phyloP scores from a whole-genome alignment of 2,113 vertebrate genomes.

The Epinephelus moara region DNA sequence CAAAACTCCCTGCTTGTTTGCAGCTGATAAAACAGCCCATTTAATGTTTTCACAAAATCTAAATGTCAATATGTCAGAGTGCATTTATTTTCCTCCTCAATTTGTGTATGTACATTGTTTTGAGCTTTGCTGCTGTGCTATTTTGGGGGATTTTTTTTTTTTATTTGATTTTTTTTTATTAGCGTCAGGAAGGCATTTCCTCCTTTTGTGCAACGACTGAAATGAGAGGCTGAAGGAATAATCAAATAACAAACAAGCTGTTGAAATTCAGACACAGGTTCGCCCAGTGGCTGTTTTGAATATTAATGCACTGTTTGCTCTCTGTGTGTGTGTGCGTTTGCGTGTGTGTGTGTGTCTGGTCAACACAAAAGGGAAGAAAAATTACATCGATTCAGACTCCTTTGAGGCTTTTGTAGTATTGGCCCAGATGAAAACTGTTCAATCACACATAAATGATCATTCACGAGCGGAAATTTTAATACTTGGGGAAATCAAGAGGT shows the following conservation, averaged over 20 bases:
- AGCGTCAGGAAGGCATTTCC: slow-evolving; percentile 51
- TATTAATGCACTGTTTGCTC: slow-evolving; percentile 55
- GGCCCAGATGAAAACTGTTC: slow-evolving; percentile 43
- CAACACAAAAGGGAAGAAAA: slow-evolving; percentile 35
- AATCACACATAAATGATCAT: slow-evolving; percentile 39
- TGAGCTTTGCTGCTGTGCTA: slow-evolving; percentile 10
- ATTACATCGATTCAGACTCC: slow-evolving; percentile 42
- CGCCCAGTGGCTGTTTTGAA: slow-evolving; percentile 59
- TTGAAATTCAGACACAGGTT: slow-evolving; percentile 51
- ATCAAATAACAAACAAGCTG: slow-evolving; percentile 60
- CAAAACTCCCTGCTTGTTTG: slow-evolving; percentile 24
- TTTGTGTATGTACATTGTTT: slow-evolving; percentile 12
- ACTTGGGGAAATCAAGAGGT: slow-evolving; percentile 20
- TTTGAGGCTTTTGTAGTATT: slow-evolving; percentile 35
- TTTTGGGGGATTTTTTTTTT: neutral
- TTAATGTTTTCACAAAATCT: slow-evolving; percentile 39
- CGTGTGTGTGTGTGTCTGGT: slow-evolving; percentile 16
- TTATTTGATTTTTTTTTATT: neutral
- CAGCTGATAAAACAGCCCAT: slow-evolving; percentile 27
- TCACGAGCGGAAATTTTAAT: neutral
- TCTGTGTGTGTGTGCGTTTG: neutral
- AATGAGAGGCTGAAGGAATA: slow-evolving; percentile 50
- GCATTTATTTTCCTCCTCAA: slow-evolving; percentile 10
- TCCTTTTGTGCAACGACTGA: slow-evolving; percentile 41
- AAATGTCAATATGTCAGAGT: slow-evolving; percentile 25